A percentile compares a stretch with the other conserved stretches of the same genome.
These are phyloP conservation scores for Leucoraja ocellata DNA, from an alignment of 2,797 vertebrate genomes.

Conservation along the genomic window DNA sequence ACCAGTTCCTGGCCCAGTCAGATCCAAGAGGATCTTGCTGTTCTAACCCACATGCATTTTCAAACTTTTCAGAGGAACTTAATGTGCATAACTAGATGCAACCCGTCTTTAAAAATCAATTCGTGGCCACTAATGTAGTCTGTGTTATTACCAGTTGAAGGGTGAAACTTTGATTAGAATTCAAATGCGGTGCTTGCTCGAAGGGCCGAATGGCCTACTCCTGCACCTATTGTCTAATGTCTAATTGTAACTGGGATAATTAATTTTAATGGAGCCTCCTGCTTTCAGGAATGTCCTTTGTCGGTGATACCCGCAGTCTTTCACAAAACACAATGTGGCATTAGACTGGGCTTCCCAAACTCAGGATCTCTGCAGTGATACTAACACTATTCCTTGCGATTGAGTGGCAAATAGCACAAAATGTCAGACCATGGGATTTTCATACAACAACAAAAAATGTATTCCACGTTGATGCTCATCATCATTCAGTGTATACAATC, in stretches of 20 bases:
- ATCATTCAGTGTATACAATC: background rate
- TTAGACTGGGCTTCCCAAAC: background rate
- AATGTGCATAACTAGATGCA: too few relatives aligned
- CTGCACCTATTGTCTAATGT: too few relatives aligned
- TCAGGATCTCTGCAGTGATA: background rate
- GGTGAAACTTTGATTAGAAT: background rate
- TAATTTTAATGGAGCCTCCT: background rate
- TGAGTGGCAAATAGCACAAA: background rate
- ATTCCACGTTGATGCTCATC: background rate
- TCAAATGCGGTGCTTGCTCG: background rate
- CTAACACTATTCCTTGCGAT: background rate
- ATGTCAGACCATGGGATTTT: background rate
- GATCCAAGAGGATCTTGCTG: background rate
- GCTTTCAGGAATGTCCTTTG: background rate
- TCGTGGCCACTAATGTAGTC: background rate
- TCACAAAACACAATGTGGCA: background rate
- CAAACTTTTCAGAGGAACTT: background rate
- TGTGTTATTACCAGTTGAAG: background rate
- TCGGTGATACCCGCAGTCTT: too few relatives aligned
- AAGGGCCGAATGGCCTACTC: too few relatives aligned
- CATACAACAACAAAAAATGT: background rate
- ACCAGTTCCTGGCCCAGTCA: background rate
- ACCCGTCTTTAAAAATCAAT: background rate
- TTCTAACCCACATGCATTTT: background rate
- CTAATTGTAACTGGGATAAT: background rate